Base-by-base conservation (phyloP, 2,113 vertebrate genomes). In the Plotosus lineatus region DNA sequence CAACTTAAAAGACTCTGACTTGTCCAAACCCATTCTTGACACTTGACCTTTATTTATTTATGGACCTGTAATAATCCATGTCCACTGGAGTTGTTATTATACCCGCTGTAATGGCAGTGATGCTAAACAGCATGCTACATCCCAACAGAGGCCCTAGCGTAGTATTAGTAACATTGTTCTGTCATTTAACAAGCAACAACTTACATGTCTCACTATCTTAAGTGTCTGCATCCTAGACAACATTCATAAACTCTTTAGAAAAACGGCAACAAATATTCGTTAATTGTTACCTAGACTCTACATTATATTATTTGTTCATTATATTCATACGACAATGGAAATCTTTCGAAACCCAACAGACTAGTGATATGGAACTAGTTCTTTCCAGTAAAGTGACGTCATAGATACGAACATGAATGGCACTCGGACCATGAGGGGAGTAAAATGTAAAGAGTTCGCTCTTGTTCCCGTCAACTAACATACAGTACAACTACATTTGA, bases 401-500 rank as follows among this genome's bases (percentile, higher is more conserved):
- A 77, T 66, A 77, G 58, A 69, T 56, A 77, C 58, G 63, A 71
- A 61, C 26, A 19, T 40, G 33, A 53, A 60, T 26, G 51, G 60
- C 61, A 78, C 61, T 58, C 28, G 75, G 81, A 83, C 84, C 74
- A 46, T 33, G 42, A 7, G 68, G 42, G 33, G 77, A 73, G 68
- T n/a, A 50, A 65, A 78, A 65, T 36, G 60, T 72, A 68, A 77
- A 78, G 69, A 44, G 77, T 51, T 68, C 53, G 28, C 38, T 55
- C 48, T n/a, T 38, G 55, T 60, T 74, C 81, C 61, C 23, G 72
- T 55, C 23, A 56, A 79, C 80, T 58, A 68, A 61, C 51, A n/a
- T 87, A 84, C 79, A 84, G 77, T 84, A 84, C 75, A 84, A 85
- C 81, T 78, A 88, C 75, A 63, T 75, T 72, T 71, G 42, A 86